Conservation (phyloP, 1,140 invertebrate species). For the Heterodera schachtii region DNA sequence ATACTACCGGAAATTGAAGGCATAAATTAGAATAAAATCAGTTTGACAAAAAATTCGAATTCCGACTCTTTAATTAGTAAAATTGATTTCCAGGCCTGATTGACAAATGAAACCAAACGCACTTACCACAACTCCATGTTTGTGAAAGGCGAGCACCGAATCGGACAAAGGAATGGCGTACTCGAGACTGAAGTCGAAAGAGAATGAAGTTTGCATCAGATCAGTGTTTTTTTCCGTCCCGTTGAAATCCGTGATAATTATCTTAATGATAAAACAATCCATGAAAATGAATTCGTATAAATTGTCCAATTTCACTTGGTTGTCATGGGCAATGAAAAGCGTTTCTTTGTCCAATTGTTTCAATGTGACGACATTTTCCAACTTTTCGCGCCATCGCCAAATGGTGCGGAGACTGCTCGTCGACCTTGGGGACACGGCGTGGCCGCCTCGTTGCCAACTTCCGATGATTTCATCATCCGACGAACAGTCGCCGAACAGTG, state of each 20-base stretch:
- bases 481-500: conserved; percentile 9
- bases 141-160: conserved; percentile 55
- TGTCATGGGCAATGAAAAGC: conserved; percentile 45
- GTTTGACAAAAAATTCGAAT: too few relatives aligned
- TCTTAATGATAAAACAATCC: conserved; percentile 35
- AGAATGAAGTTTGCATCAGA: conserved; percentile 50
- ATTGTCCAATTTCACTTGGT: conserved; percentile 33
- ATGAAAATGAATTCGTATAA: not conserved
- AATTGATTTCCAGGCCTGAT: too few relatives aligned
- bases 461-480: conserved; percentile 22
- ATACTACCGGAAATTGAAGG: too few relatives aligned
- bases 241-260: conserved; percentile 47
- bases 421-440: conserved; percentile 34
- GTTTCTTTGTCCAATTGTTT: conserved; percentile 50
- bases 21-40: too few relatives aligned
- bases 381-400: conserved; percentile 27
- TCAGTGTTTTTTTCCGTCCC: conserved; percentile 49
- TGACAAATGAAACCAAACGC: not conserved
- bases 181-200: conserved; percentile 48
- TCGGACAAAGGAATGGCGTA: conserved; percentile 47
- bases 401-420: conserved; percentile 18
- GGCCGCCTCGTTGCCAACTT: conserved; percentile 34
- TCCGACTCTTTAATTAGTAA: too few relatives aligned
- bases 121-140: conserved; percentile 41
- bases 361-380: conserved; percentile 35